phyloP scores from a whole-genome alignment of 2,797 vertebrate genomes.

The Rhinophrynus dorsalis region DNA sequence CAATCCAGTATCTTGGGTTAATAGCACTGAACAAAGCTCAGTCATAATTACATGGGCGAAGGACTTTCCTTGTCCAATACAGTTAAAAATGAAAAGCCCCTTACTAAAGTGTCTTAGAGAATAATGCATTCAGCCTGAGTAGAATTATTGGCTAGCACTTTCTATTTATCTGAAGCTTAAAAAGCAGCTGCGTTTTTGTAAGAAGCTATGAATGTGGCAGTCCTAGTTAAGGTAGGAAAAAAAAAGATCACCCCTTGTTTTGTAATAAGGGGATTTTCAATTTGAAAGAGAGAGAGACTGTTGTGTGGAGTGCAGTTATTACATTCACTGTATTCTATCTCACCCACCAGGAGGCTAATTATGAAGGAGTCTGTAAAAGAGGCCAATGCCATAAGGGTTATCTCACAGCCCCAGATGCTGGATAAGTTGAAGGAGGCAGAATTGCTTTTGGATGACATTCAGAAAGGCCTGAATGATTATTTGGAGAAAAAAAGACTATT shows the following conservation, averaged over 20 bases:
- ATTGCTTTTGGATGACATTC: conserved; percentile 74
- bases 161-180: conserved; percentile 80
- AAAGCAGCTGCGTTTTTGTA: conserved; percentile 80
- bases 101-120: conserved; percentile 69
- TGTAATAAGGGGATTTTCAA: conserved; percentile 82
- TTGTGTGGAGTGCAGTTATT: conserved; percentile 79
- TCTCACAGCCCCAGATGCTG: conserved; percentile 75
- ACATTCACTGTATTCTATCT: conserved; percentile 80
- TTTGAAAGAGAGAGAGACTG: conserved; percentile 74
- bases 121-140: conserved; percentile 73
- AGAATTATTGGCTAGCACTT: conserved; percentile 72
- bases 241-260: conserved; percentile 79
- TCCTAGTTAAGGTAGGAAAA: conserved; percentile 71
- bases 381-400: conserved; percentile 72
- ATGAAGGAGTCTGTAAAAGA: conserved; percentile 73
- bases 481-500: conserved; percentile 70
- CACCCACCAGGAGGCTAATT: conserved; percentile 79
- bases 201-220: conserved; percentile 76
- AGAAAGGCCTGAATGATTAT: conserved; percentile 70
- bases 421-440: conserved; percentile 73
- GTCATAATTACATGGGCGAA: conserved; percentile 71
- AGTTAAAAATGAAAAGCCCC: conserved; percentile 66
- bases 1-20: conserved; percentile 66
- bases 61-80: conserved; percentile 66
- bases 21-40: conserved; percentile 64